These are phyloP conservation scores for Crenuchus spilurus DNA, from an alignment of 2,797 vertebrate species.

Conservation along the genomic window DNA sequence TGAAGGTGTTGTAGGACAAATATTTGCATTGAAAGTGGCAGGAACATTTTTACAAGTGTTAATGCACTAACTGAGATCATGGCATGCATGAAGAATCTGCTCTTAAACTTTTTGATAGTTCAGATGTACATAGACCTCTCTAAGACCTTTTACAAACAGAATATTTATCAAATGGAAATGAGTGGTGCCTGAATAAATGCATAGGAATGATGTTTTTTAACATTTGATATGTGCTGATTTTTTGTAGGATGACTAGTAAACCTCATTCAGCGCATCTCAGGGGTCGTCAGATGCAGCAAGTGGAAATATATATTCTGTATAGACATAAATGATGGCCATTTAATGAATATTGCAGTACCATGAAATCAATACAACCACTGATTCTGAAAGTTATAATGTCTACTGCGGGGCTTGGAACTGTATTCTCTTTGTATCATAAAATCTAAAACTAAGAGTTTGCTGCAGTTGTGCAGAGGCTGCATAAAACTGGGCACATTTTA, in stretches of 20 bases:
- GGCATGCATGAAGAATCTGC: not conserved
- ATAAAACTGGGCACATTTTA: not conserved
- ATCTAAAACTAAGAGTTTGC: not conserved
- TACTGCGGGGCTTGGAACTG: not conserved
- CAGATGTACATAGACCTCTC: not conserved
- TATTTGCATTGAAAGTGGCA: not conserved
- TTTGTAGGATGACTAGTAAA: not conserved
- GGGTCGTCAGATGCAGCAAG: too few relatives aligned
- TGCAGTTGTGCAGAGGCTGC: not conserved
- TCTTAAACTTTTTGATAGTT: not conserved
- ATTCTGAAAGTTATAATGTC: not conserved
- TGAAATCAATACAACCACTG: not conserved
- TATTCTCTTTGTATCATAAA: not conserved
- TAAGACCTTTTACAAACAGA: not conserved
- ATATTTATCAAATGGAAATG: too few relatives aligned
- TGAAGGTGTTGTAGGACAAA: not conserved
- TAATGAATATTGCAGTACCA: not conserved
- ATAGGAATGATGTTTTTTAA: too few relatives aligned
- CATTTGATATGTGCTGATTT: too few relatives aligned
- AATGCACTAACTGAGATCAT: not conserved
- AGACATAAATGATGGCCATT: not conserved
- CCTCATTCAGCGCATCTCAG: not conserved
- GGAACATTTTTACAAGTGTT: conserved; percentile 6
- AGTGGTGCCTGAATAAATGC: too few relatives aligned
- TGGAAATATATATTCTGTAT: not conserved